Evolutionary conservation across 2,888 invertebrate species (phyloP).

Genomic region (Agriopis marginaria): DNA sequence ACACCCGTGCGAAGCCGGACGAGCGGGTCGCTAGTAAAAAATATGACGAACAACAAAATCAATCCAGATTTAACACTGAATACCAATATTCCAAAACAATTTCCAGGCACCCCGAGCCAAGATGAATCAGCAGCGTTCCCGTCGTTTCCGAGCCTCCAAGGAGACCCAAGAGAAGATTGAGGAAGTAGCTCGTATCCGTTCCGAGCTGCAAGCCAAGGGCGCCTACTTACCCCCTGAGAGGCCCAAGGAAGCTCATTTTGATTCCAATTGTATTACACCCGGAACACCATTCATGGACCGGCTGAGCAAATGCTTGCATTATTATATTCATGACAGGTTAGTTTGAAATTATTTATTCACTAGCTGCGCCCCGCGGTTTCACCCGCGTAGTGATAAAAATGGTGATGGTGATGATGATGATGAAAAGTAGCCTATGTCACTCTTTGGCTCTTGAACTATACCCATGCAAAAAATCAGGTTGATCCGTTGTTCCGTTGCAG

Average conservation of each 20-base stretch:
- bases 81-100: neutral
- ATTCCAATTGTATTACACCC: slow-evolving; percentile 99
- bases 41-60: neutral
- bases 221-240: slow-evolving; percentile 94
- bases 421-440: too few species aligned
- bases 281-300: slow-evolving; percentile 99
- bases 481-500: too few species aligned
- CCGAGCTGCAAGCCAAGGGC: slow-evolving; percentile 90
- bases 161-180: slow-evolving; percentile 95
- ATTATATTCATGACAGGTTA: slow-evolving; percentile 93
- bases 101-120: slow-evolving; percentile 97
- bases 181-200: slow-evolving; percentile 93
- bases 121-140: slow-evolving; percentile 99
- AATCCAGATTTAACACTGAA: neutral
- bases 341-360: neutral
- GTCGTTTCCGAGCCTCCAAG: slow-evolving; percentile 98
- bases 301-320: slow-evolving; percentile 93
- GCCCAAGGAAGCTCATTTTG: slow-evolving; percentile 97
- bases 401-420: too few species aligned
- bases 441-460: too few species aligned
- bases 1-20: too few species aligned
- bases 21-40: neutral
- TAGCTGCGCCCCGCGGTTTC: too few species aligned
- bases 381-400: too few species aligned
- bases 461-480: too few species aligned